A percentile compares a stretch with the other conserved stretches of the same genome.
phyloP scores from a whole-genome alignment of 1,140 invertebrate species.

The Eueides isabella region DNA sequence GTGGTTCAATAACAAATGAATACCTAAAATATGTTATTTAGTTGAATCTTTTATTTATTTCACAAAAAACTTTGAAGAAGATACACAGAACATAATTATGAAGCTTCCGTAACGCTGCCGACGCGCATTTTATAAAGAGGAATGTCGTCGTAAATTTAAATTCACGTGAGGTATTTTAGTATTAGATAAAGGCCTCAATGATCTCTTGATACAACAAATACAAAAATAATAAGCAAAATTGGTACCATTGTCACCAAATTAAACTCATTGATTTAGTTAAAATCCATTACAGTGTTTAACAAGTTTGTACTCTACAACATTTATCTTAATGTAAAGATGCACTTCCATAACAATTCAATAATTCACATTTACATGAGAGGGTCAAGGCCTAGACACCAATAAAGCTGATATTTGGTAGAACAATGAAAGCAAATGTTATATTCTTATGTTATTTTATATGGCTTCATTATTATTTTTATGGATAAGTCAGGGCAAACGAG shows the following conservation, averaged over 20 bases:
- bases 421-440: not conserved
- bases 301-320: not conserved
- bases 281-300: not conserved
- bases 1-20: too few relatives aligned
- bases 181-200: too few relatives aligned
- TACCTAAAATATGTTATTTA: too few relatives aligned
- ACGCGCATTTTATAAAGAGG: too few relatives aligned
- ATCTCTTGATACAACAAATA: too few relatives aligned
- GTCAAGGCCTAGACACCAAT: constrained; percentile 7
- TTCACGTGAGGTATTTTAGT: too few relatives aligned
- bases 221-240: not conserved
- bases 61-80: too few relatives aligned
- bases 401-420: constrained; percentile 9
- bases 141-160: too few relatives aligned
- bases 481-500: too few relatives aligned
- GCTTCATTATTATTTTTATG: not conserved
- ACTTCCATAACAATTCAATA: not conserved
- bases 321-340: constrained; percentile 21
- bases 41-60: too few relatives aligned
- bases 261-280: not conserved
- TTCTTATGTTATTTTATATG: not conserved
- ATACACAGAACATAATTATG: too few relatives aligned
- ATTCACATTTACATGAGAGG: constrained; percentile 12
- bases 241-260: not conserved
- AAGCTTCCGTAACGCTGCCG: too few relatives aligned